A percentile compares a stretch with the other conserved stretches of the same genome.
phyloP scores from a whole-genome alignment of 2,888 invertebrate genomes.

The Lasiommata megera region DNA sequence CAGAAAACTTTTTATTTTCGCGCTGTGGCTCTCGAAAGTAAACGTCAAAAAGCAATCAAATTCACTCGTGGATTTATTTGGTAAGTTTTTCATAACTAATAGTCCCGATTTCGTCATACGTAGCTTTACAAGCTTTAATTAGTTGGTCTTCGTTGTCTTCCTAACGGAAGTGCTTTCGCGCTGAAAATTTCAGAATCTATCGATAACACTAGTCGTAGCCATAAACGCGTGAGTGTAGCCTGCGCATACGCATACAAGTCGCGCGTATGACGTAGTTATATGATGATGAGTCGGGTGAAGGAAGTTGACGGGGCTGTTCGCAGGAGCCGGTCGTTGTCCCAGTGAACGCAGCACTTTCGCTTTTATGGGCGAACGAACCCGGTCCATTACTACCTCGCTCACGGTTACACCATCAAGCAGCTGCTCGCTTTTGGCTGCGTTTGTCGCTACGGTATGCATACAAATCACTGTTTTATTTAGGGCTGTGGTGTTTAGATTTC shows the following conservation, averaged over 20 bases:
- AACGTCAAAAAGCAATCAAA: no score
- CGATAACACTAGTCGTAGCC: no score
- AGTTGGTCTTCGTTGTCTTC: no score
- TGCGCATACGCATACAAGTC: constrained; percentile 5
- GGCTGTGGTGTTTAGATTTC: constrained; percentile 71
- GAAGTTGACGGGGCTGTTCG: constrained; percentile 56
- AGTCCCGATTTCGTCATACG: no score
- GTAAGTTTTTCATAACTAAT: no score
- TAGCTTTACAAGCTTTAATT: no score
- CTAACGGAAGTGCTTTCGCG: no score
- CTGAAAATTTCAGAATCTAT: no score
- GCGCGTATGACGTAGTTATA: constrained; percentile 42
- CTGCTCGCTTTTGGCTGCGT: constrained; percentile 65
- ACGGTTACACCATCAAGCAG: constrained; percentile 72
- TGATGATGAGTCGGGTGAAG: constrained; percentile 57
- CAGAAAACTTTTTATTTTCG: no score
- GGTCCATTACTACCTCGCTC: constrained; percentile 72
- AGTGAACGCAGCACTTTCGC: constrained; percentile 80
- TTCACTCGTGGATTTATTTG: no score
- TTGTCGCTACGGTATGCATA: constrained; percentile 66
- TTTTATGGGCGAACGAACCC: constrained; percentile 80
- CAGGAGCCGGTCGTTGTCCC: constrained; percentile 79
- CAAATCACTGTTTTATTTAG: constrained; percentile 60
- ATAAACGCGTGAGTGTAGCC: background rate
- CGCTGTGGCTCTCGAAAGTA: no score